phyloP scores from a whole-genome alignment of 2,113 vertebrate species.

The Lagenorhynchus albirostris region DNA sequence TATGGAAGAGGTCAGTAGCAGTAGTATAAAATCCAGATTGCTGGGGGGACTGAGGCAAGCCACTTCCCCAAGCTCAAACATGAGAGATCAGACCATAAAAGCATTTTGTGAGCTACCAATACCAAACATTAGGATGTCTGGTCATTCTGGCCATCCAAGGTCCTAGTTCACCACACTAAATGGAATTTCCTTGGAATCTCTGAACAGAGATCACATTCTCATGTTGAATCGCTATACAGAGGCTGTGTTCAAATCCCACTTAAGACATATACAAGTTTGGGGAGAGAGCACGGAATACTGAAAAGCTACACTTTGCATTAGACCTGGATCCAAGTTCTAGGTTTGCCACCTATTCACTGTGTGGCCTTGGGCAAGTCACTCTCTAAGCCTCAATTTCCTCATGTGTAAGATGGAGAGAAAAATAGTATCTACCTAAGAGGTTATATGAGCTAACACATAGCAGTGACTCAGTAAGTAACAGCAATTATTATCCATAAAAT shows the following conservation, averaged over 20 bases:
- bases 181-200: not conserved
- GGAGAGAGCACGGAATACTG: not conserved
- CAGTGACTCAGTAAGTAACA: not conserved
- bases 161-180: not conserved
- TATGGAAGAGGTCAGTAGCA: slow-evolving; percentile 22
- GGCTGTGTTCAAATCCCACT: slow-evolving; percentile 13
- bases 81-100: not conserved
- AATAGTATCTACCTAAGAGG: not conserved
- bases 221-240: not conserved
- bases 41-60: not conserved
- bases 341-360: not conserved
- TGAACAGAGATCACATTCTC: not conserved
- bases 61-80: not conserved
- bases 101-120: not conserved
- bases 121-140: not conserved
- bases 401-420: not conserved
- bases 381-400: slow-evolving; percentile 25
- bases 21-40: not conserved
- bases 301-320: slow-evolving; percentile 14
- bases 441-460: not conserved
- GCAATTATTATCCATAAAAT: slow-evolving; percentile 16
- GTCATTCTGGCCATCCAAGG: not conserved
- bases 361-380: slow-evolving; percentile 35
- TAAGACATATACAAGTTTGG: not conserved
- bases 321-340: not conserved